A percentile compares a stretch with the other conserved stretches of the same genome.
phyloP scores from a whole-genome alignment of 2,888 invertebrate species.

The Mongoloraphidia duomilia region DNA sequence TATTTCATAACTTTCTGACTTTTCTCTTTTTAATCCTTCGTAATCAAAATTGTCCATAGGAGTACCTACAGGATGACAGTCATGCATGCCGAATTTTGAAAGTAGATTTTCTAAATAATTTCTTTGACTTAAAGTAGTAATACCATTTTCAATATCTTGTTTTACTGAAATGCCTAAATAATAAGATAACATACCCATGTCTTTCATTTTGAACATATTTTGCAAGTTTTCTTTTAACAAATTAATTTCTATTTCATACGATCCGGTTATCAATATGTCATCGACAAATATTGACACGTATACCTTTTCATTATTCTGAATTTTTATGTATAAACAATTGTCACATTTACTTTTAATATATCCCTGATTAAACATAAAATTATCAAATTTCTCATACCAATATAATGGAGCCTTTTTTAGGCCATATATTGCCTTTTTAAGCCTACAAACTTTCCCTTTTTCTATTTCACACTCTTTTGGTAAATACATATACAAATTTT shows the following conservation, averaged over 20 bases:
- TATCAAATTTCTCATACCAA: constrained; percentile 8
- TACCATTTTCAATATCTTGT: constrained; percentile 2
- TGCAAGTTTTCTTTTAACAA: constrained; percentile 3
- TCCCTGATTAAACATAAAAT: constrained; percentile 5
- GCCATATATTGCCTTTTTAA: constrained; percentile 7
- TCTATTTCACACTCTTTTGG: constrained; percentile 5
- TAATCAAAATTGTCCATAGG: constrained; percentile 5
- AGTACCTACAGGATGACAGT: constrained; percentile 3
- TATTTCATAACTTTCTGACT: too few relatives aligned
- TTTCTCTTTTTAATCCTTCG: too few relatives aligned
- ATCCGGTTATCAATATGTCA: constrained; percentile 6
- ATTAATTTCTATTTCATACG: constrained; percentile 3
- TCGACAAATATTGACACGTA: too few relatives aligned
- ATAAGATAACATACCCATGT: constrained; percentile 2
- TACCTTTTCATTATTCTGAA: constrained; percentile 2
- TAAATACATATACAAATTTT: constrained; percentile 1
- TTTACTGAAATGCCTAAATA: constrained; percentile 3
- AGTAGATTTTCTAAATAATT: constrained; percentile 3
- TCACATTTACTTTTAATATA: constrained; percentile 6
- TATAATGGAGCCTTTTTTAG: constrained; percentile 6
- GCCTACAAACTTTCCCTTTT: constrained; percentile 3
- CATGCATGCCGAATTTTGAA: constrained; percentile 3
- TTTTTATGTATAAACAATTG: too few relatives aligned
- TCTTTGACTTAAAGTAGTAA: constrained; percentile 4
- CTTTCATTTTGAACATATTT: constrained; percentile 5